These are phyloP conservation scores for Dasysyrphus albostriatus DNA, from an alignment of 2,888 invertebrate genomes.

Conservation along the genomic window DNA sequence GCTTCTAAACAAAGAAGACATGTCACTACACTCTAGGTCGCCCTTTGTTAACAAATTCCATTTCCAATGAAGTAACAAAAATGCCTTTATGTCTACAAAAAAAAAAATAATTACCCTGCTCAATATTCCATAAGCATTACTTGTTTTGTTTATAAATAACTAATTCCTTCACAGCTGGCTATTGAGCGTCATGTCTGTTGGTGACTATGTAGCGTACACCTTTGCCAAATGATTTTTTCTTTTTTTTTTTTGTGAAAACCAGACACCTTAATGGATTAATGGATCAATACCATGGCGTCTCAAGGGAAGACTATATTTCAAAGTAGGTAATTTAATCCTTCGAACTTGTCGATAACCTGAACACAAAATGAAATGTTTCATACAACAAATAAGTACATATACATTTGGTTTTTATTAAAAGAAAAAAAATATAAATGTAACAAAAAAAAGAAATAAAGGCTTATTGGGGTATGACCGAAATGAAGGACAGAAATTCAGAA, in stretches of 20 bases:
- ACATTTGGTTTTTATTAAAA: neutral
- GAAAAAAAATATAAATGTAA: neutral
- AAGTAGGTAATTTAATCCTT: conserved; percentile 25
- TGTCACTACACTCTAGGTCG: neutral
- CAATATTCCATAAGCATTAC: neutral
- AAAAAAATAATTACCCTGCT: neutral
- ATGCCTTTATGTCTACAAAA: neutral
- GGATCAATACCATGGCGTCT: conserved; percentile 34
- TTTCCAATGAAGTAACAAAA: neutral
- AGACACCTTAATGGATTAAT: conserved; percentile 43
- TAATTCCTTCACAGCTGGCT: conserved; percentile 38
- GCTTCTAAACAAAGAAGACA: no score
- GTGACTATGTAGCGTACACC: neutral
- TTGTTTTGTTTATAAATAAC: neutral
- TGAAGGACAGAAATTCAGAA: conserved; percentile 2
- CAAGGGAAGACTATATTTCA: neutral
- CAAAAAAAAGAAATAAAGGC: neutral
- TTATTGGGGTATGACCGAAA: neutral
- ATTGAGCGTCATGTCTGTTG: neutral
- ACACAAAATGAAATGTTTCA: conserved; percentile 3
- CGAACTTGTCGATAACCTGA: conserved; percentile 21
- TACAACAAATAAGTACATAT: neutral
- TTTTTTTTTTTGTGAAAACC: conserved; percentile 1
- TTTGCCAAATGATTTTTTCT: neutral
- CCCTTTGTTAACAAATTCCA: neutral